Evolutionary conservation across 2,888 invertebrate genomes (phyloP).

Genomic region (Melanotus villosus): DNA sequence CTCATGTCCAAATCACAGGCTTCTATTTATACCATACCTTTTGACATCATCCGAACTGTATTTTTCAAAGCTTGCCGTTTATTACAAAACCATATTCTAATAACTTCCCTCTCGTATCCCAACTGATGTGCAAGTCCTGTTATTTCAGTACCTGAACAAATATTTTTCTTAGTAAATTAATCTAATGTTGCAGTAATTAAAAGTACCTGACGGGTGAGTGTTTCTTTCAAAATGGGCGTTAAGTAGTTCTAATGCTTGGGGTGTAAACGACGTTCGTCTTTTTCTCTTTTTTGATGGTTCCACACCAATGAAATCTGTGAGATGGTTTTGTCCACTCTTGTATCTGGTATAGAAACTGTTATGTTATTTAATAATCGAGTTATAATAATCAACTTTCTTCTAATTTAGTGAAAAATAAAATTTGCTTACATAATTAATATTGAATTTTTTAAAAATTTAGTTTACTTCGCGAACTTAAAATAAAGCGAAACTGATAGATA

Average conservation of each 20-base stretch:
- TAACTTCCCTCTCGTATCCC: constrained; percentile 97
- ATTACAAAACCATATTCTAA: constrained; percentile 99
- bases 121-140: constrained; percentile 95
- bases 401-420: not conserved
- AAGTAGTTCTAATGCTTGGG: constrained; percentile 93
- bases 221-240: constrained; percentile 97
- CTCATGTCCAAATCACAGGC: constrained; percentile 39
- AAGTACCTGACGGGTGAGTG: constrained; percentile 95
- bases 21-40: constrained; percentile 79
- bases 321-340: constrained; percentile 92
- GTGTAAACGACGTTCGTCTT: constrained; percentile 96
- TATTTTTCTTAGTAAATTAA: constrained; percentile 49
- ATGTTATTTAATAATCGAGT: constrained; percentile 52
- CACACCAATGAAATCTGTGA: constrained; percentile 96
- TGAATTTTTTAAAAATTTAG: too few species aligned
- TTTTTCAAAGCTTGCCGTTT: constrained; percentile 98
- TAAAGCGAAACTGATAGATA: too few species aligned
- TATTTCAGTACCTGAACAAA: constrained; percentile 90
- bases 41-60: constrained; percentile 96
- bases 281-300: constrained; percentile 98
- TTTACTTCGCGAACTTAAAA: too few species aligned
- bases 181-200: not conserved
- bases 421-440: too few species aligned
- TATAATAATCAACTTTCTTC: constrained; percentile 11
- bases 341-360: constrained; percentile 76